These are phyloP conservation scores for Chloebia gouldiae DNA, from an alignment of 2,113 vertebrate species.

Conservation along the genomic window DNA sequence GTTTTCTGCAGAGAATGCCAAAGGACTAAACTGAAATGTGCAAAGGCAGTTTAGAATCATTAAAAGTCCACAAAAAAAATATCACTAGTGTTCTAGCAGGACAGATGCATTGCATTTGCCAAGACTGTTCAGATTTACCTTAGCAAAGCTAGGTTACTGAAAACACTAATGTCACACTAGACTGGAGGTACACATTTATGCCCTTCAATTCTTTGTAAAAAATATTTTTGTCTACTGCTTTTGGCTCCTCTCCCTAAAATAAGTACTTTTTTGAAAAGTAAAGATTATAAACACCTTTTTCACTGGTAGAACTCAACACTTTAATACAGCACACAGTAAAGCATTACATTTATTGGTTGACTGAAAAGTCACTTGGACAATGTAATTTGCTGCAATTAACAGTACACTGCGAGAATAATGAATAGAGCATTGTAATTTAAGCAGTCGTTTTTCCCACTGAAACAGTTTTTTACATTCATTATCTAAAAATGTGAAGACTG, in stretches of 20 bases:
- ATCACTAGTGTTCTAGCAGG: not conserved
- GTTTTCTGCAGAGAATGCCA: not conserved
- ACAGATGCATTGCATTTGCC: not conserved
- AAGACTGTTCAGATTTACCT: not conserved
- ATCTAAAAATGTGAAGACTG: not conserved
- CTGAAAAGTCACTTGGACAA: not conserved
- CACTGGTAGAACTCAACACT: not conserved
- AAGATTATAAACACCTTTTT: not conserved
- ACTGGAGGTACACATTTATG: not conserved
- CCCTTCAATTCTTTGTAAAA: not conserved
- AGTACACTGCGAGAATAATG: not conserved
- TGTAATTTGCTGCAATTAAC: not conserved
- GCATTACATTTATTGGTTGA: not conserved
- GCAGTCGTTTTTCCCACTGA: not conserved
- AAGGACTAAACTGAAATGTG: not conserved
- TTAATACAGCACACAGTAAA: not conserved
- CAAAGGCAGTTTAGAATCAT: not conserved
- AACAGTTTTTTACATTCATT: not conserved
- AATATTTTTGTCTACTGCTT: not conserved
- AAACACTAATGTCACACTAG: not conserved
- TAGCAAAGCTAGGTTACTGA: not conserved
- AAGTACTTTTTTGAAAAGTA: rapidly evolving
- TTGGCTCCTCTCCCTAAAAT: not conserved
- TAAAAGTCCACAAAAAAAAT: not conserved
- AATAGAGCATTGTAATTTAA: not conserved